Evolutionary conservation across 2,888 invertebrate species (phyloP), one percentile per base, ranked within the genome.

Genomic region (Ypsolopha sequella): DNA sequence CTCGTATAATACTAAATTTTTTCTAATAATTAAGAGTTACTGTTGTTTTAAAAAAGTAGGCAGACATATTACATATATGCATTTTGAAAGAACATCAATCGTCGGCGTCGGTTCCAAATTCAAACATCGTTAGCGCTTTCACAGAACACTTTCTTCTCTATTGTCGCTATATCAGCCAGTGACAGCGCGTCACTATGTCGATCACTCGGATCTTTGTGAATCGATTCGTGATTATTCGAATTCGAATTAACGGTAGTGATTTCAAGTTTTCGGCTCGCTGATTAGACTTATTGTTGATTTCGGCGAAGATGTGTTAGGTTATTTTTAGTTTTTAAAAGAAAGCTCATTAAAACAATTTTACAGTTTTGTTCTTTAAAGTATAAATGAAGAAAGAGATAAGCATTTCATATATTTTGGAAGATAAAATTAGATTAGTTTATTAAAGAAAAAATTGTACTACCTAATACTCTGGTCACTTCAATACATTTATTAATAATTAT

Each of bases 161-260:
- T 85, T 84, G 81, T 81, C 65, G 55, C 60, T 55, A 56, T 57
- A 60, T 70, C 63, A 58, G 61, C 60, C 54, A 56, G 72, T 71
- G 75, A 80, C 78, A 77, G 71, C 72, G 67, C 76, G 76, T 70
- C 67, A 59, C 67, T 70, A 80, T 80, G 77, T 81, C 82, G 79
- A 79, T 76, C 80, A 76, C 62, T 52, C 59, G 58, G 61, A 58
- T 60, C 57, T 55, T 62, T 58, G 53, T 74, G 78, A 80, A 81
- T 81, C 76, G 75, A 65, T 46, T 41, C 73, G 66, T 84, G 80
- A 84, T 84, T 81, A 76, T 73, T 65, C 60, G 53, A 55, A 55
- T 60, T 48, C 54, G 57, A 58, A 59, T 58, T 58, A 68, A 69
- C 77, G 73, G 76, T 73, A 73, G 78, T 74, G 68, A 70, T 68